Conservation (phyloP, 2,888 invertebrate genomes). For the Barypeithes pellucidus region DNA sequence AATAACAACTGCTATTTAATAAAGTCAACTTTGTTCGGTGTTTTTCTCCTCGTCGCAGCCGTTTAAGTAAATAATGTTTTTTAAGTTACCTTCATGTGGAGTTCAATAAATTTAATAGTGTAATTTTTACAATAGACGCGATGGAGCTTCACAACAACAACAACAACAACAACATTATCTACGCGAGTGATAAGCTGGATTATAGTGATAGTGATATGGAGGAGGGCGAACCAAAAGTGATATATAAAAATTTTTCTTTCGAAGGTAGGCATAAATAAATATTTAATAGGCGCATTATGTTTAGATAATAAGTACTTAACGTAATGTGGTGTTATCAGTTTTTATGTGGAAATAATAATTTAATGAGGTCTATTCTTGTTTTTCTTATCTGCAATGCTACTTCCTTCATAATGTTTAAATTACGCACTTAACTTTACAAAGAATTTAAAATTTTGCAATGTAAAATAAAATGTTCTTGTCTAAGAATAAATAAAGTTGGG, state of each 20-base stretch:
- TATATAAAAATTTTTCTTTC: conserved; percentile 42
- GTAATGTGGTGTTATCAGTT: not conserved
- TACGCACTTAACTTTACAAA: not conserved
- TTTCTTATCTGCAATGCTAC: conserved; percentile 9
- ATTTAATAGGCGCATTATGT: not conserved
- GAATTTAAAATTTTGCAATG: no score
- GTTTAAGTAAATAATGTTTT: conserved; percentile 10
- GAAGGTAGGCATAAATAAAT: conserved; percentile 35
- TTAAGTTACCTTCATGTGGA: conserved; percentile 1
- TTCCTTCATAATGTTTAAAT: not conserved
- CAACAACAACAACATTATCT: conserved; percentile 6
- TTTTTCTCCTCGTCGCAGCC: not conserved
- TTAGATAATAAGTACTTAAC: not conserved
- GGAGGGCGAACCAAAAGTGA: not conserved
- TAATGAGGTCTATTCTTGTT: conserved; percentile 3
- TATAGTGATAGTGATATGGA: conserved; percentile 6
- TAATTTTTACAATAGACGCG: conserved; percentile 10
- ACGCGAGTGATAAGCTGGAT: not conserved
- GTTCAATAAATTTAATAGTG: conserved; percentile 15
- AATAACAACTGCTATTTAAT: conserved; percentile 31
- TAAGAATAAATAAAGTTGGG: no score
- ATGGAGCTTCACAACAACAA: conserved; percentile 7
- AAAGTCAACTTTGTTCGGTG: conserved; percentile 9
- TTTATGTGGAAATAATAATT: conserved; percentile 7
- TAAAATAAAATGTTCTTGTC: no score